phyloP scores from a whole-genome alignment of 2,797 vertebrate species.

The Chloroceryle amazona region DNA sequence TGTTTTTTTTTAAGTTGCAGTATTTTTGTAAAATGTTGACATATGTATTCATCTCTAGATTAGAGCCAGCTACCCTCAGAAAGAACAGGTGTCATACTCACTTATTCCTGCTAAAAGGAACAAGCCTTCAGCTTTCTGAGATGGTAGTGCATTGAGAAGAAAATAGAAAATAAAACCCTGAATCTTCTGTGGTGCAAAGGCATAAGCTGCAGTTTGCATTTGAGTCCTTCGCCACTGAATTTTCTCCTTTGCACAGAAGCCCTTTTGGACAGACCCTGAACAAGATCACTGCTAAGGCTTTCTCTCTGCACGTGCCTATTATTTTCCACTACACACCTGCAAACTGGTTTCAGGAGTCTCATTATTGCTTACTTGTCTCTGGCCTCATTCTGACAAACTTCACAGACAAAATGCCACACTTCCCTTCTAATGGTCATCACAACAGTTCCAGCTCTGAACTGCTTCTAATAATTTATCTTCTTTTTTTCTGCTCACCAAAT shows the following conservation, averaged over 20 bases:
- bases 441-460: slow-evolving; percentile 23
- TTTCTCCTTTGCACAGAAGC: background rate
- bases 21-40: background rate
- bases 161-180: rapidly evolving
- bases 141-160: background rate
- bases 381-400: slow-evolving; percentile 50
- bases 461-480: slow-evolving; percentile 18
- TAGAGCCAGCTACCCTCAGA: background rate
- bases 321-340: slow-evolving; percentile 61
- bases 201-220: background rate
- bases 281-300: slow-evolving; percentile 8
- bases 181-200: background rate
- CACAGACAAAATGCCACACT: slow-evolving; percentile 31
- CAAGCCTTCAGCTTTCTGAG: background rate
- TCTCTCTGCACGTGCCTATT: slow-evolving; percentile 45
- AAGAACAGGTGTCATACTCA: background rate
- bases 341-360: slow-evolving; percentile 60
- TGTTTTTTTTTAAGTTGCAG: background rate
- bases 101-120: background rate
- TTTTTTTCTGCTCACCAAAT: slow-evolving; percentile 49
- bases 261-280: background rate
- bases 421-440: slow-evolving; percentile 53
- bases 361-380: slow-evolving; percentile 44
- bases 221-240: background rate
- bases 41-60: background rate